Percentiles rank a stretch among this genome's conserved stretches.
These are phyloP conservation scores for Oikopleura dioica DNA, from an alignment of 23 tunicate species.

Conservation along the genomic window DNA sequence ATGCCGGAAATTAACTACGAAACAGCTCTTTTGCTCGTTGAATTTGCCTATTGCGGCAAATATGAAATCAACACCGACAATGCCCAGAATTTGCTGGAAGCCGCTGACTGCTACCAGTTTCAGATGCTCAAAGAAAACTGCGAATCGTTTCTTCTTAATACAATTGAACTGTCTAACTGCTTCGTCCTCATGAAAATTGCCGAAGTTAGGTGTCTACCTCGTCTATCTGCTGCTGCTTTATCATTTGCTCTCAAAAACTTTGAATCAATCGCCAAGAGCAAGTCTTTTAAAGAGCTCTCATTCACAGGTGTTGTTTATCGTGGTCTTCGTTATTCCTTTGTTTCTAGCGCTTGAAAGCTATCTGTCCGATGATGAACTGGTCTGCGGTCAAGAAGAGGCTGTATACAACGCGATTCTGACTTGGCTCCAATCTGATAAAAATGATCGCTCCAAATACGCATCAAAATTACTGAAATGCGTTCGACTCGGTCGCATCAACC, in stretches of 20 bases:
- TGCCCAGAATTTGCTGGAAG: constrained; percentile 63
- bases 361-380: constrained; percentile 30
- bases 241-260: no score
- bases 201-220: no score
- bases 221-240: no score
- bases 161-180: constrained; percentile 43
- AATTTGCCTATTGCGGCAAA: no score
- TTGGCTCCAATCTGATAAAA: constrained; percentile 27
- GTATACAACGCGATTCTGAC: constrained; percentile 42
- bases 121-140: constrained; percentile 32
- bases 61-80: no score
- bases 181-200: constrained; percentile 49
- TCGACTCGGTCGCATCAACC: constrained; percentile 28
- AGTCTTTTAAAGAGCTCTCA: no score
- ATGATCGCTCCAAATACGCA: neutral
- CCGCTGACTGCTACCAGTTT: constrained; percentile 69
- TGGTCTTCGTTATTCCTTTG: constrained; percentile 22
- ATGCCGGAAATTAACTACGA: no score
- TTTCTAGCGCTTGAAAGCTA: constrained; percentile 24
- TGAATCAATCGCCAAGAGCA: no score
- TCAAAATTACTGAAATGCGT: constrained; percentile 19
- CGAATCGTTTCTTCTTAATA: constrained; percentile 33
- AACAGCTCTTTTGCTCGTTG: no score
- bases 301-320: constrained; percentile 46
- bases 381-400: constrained; percentile 40